phyloP scores from a whole-genome alignment of 2,113 vertebrate genomes.

The Hystrix brachyura region DNA sequence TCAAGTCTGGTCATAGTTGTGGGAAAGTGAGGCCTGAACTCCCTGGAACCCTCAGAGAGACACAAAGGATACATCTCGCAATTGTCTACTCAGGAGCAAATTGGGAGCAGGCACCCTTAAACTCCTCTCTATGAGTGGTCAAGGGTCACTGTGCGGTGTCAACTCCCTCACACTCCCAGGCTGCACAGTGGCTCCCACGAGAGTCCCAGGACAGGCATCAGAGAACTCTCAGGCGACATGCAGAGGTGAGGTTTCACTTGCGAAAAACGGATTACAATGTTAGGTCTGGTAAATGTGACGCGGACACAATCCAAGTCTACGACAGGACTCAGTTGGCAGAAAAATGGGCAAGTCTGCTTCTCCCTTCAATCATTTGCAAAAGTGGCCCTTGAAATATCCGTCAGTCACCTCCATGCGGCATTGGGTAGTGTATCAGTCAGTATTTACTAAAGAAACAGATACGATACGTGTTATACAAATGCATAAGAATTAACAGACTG shows the following conservation, averaged over 20 bases:
- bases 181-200: neutral
- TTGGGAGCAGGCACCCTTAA: neutral
- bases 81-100: neutral
- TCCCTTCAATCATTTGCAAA: neutral
- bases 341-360: neutral
- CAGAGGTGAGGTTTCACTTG: neutral
- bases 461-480: too few relatives aligned
- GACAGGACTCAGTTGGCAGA: neutral
- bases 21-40: neutral
- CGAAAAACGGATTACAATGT: neutral
- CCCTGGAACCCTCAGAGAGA: neutral
- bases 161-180: neutral
- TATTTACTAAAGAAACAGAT: too few relatives aligned
- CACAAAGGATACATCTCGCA: neutral
- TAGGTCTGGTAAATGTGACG: neutral
- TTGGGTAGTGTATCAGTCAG: neutral
- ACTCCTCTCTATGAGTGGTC: accelerated
- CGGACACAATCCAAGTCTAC: neutral
- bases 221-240: neutral
- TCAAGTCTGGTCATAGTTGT: neutral
- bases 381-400: neutral
- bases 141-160: neutral
- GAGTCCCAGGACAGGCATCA: neutral
- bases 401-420: neutral
- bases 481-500: too few relatives aligned